Evolutionary conservation across 2,888 invertebrate genomes (phyloP).

Genomic region (Eilema depressum): DNA sequence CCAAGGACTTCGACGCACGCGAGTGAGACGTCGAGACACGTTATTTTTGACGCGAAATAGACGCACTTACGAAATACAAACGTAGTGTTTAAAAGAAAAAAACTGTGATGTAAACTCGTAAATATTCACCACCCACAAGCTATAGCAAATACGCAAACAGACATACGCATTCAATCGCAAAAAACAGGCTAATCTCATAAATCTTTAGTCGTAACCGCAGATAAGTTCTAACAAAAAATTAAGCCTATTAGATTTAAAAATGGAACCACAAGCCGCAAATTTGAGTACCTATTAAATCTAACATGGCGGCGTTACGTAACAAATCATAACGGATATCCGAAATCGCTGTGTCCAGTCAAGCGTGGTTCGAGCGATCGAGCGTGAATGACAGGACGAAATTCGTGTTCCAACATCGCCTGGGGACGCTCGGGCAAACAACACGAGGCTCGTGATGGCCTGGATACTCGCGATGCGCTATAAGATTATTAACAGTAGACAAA

Average conservation of each 20-base stretch:
- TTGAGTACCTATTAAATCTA: conserved; percentile 40
- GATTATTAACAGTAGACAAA: background rate
- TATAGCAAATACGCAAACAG: conserved; percentile 16
- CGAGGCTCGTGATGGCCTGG: conserved; percentile 21
- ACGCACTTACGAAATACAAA: conserved; percentile 47
- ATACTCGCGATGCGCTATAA: conserved; percentile 10
- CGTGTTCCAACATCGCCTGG: conserved; percentile 35
- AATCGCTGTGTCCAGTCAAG: conserved; percentile 50
- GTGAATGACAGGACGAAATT: conserved; percentile 65
- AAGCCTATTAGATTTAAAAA: conserved; percentile 34
- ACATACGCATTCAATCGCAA: conserved; percentile 17
- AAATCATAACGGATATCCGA: conserved; percentile 64
- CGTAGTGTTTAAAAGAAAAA: conserved; percentile 30
- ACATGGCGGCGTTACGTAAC: conserved; percentile 46
- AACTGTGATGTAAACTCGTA: conserved; percentile 31
- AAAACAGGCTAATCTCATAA: conserved; percentile 29
- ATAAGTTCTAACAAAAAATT: conserved; percentile 18
- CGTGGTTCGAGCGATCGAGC: conserved; percentile 53
- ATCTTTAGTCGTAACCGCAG: background rate
- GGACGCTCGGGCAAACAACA: conserved; percentile 39
- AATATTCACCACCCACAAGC: conserved; percentile 10
- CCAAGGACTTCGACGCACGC: conserved; percentile 71
- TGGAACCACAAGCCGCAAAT: conserved; percentile 35
- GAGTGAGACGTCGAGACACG: conserved; percentile 50
- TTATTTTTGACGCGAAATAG: conserved; percentile 61